Percentiles rank a stretch among this genome's conserved stretches.
phyloP scores from a whole-genome alignment of 1,140 invertebrate genomes.

The Akabosia matsudoensis region DNA sequence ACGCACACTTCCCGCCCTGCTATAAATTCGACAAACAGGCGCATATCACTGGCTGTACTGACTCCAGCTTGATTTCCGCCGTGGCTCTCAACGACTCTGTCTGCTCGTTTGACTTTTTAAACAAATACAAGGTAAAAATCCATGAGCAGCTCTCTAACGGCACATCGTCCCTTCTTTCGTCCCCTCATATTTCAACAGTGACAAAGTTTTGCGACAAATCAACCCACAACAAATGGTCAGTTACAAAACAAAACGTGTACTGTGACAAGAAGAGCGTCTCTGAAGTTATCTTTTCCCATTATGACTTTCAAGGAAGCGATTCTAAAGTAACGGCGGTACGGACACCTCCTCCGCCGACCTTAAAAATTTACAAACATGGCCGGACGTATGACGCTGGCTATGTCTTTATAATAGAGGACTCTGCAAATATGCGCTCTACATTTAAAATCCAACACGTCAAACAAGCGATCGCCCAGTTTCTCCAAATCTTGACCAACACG shows the following conservation, averaged over 20 bases:
- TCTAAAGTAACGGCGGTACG: neutral
- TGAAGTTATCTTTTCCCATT: constrained; percentile 41
- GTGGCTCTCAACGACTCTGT: neutral
- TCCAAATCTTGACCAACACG: neutral
- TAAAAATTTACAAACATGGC: neutral
- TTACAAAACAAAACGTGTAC: constrained; percentile 50
- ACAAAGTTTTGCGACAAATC: constrained; percentile 25
- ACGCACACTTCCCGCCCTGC: constrained; percentile 57
- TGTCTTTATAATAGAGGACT: neutral
- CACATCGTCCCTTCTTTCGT: neutral
- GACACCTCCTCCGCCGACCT: neutral
- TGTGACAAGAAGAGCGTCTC: constrained; percentile 42
- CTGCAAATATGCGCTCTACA: neutral
- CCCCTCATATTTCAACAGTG: neutral
- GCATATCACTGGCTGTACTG: constrained; percentile 56
- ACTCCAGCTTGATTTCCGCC: constrained; percentile 26
- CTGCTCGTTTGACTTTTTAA: neutral
- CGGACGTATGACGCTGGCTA: neutral
- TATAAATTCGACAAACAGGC: constrained; percentile 37
- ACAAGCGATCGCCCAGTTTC: constrained; percentile 5
- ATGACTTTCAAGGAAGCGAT: constrained; percentile 34
- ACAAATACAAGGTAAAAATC: neutral
- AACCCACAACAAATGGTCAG: constrained; percentile 48
- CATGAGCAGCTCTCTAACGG: neutral
- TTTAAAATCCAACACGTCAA: neutral